phyloP scores from a whole-genome alignment of 2,888 invertebrate species.

The Carcina quercana region DNA sequence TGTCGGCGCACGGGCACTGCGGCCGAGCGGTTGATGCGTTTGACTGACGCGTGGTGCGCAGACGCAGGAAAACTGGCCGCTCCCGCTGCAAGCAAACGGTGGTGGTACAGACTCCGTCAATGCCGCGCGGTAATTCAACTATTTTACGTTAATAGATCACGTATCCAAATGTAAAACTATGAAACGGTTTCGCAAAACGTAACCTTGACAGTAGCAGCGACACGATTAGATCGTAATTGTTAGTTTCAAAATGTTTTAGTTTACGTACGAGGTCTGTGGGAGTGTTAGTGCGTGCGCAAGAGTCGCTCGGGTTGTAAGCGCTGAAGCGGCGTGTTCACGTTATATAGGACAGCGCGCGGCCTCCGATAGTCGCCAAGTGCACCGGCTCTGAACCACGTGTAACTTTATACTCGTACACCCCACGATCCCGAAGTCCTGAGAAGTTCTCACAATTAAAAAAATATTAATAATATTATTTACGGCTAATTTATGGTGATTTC shows the following conservation, averaged over 20 bases:
- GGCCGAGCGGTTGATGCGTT: constrained; percentile 42
- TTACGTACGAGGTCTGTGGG: constrained; percentile 50
- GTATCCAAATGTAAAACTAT: constrained; percentile 33
- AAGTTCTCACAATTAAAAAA: too few relatives aligned
- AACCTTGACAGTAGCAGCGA: constrained; percentile 32
- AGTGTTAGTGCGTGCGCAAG: constrained; percentile 56
- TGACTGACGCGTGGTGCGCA: constrained; percentile 28
- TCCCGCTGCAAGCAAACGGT: constrained; percentile 57
- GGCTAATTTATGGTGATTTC: too few relatives aligned
- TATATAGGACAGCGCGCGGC: constrained; percentile 66
- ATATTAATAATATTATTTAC: too few relatives aligned
- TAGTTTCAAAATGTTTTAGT: constrained; percentile 27
- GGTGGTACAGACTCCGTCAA: constrained; percentile 54
- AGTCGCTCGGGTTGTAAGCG: constrained; percentile 54
- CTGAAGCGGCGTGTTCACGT: constrained; percentile 47
- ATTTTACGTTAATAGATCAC: constrained; percentile 30
- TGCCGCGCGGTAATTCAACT: constrained; percentile 27
- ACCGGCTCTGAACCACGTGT: constrained; percentile 8
- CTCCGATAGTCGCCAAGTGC: constrained; percentile 55
- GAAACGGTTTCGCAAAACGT: constrained; percentile 26
- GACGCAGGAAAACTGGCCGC: constrained; percentile 33
- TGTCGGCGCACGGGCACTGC: constrained; percentile 35
- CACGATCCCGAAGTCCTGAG: constrained; percentile 1
- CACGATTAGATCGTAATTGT: constrained; percentile 30
- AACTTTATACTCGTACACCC: constrained; percentile 1